Base-by-base conservation (phyloP, 2,888 invertebrate species). In the Colostygia pectinataria region DNA sequence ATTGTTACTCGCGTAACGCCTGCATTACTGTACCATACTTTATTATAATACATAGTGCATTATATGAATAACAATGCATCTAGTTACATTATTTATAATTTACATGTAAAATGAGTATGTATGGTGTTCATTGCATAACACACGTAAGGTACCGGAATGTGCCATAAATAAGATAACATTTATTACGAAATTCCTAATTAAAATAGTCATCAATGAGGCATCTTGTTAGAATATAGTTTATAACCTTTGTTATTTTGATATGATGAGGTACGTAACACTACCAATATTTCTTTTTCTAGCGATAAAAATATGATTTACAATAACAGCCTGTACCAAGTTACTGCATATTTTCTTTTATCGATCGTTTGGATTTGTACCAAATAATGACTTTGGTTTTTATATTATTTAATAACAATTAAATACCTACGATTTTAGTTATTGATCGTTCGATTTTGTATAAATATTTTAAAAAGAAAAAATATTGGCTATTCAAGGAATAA, bases 1-100 rank as follows among this genome's bases (percentile, higher is more conserved):
- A 45, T 45, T 42, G 42, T 44, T 14, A 23, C 38, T 24, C 27
- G 12, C 32, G 14, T 33, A 28, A 27, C 32, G 38, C 23, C 14
- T 37, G 36, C 25, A 18, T 3, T 4, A n/a, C 39, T 46, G 14
- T 10, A 15, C 20, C 0, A n/a, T 31, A 38, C 13, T 8, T n/a
- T n/a, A n/a, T n/a, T 20, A 25, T 15, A 14, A 15, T 14, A n/a
- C 31, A 15, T 3, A 9, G 8, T 32, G 14, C 6, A 13, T 15
- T 32, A 14, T 31, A 14, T 32, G 4, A 15, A 31, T 24, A 18
- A 33, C 15, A 25, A 41, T 41, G 28, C 18, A 29, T 29, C 29
- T 28, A 18, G 15, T 1, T 9, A 12, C 20, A 29, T 39, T 28
- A 18, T 28, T 38, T n/a, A 28, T 18, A 4, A 28, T 12, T 2